Base-by-base conservation (phyloP, 2,797 vertebrate genomes). In the Myotis planiceps region DNA sequence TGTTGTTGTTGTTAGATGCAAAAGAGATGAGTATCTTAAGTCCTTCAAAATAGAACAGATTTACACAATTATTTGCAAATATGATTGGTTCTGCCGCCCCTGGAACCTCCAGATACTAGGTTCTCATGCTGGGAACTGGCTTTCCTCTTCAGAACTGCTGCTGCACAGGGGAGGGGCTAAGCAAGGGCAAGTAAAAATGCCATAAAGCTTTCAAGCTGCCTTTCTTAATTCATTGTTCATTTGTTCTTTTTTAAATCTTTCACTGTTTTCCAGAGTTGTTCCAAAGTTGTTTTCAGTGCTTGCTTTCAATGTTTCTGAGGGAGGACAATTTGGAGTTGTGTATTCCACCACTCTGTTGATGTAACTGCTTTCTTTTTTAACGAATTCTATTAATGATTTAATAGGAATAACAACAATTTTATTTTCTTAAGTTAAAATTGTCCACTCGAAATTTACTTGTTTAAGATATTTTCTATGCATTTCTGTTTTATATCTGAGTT, bases 301-400 rank as follows among this genome's bases (percentile, higher is more conserved):
- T 75, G 27, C 39, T 69, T 80, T 93, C 2, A 18, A 2, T 79
- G 14, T 63, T 92, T 88, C 60, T 34, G 7, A 84, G 60, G 74
- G 25, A 91, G 27, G 5, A 42, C 49, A 82, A 72, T 34, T 80
- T 74, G 19, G 51, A 88, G 10, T 88, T 68, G 2, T 68, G 37
- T 80, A 65, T 27, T 88, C 55, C 53, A 32, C 29, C 29, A 65
- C 34, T 83, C n/a, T 74, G 32, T 39, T 74, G 51, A 45, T 75
- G 12, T 53, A 39, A 49, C 4, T 88, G 49, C 49, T 71, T 65
- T 80, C 39, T n/a, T 80, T 78, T 34, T 42, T 6, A 85, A 27
- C 81, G 9, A 90, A 71, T 60, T 87, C 5, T 75, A 37, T 88
- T 85, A 65, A 84, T 49, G 32, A 76, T 94, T 93, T 93, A 83